phyloP scores from a whole-genome alignment of 2,888 invertebrate genomes.

The Meganola albula region DNA sequence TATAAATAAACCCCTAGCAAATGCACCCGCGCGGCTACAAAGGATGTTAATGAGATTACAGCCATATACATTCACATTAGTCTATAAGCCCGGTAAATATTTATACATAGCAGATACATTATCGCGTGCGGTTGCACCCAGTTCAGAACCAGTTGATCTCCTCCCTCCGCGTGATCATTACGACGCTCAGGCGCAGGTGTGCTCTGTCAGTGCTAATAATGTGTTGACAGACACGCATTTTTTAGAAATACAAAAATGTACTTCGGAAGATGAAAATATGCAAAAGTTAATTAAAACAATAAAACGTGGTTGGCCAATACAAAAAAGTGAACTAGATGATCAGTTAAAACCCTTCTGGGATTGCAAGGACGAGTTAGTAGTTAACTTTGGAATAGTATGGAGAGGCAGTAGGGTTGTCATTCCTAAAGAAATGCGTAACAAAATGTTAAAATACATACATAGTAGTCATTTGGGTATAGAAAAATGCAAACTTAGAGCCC shows the following conservation, averaged over 20 bases:
- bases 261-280: conserved; percentile 7
- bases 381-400: conserved; percentile 15
- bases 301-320: not conserved
- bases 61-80: conserved; percentile 15
- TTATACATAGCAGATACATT: conserved; percentile 23
- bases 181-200: no score
- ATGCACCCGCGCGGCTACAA: conserved; percentile 13
- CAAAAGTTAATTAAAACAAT: conserved; percentile 3
- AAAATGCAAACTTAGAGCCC: conserved; percentile 17
- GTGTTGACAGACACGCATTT: conserved; percentile 15
- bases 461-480: conserved; percentile 18
- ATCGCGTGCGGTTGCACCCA: conserved; percentile 9
- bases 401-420: conserved; percentile 15
- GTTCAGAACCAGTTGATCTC: not conserved
- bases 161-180: no score
- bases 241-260: conserved; percentile 11
- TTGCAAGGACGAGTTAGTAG: conserved; percentile 11
- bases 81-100: conserved; percentile 22
- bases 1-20: conserved; percentile 17
- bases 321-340: not conserved
- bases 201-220: no score
- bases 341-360: conserved; percentile 8
- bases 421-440: conserved; percentile 8
- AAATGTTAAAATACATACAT: conserved; percentile 17
- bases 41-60: conserved; percentile 22